phyloP scores from a whole-genome alignment of 2,888 invertebrate species.

The Drosophila setosimentum region DNA sequence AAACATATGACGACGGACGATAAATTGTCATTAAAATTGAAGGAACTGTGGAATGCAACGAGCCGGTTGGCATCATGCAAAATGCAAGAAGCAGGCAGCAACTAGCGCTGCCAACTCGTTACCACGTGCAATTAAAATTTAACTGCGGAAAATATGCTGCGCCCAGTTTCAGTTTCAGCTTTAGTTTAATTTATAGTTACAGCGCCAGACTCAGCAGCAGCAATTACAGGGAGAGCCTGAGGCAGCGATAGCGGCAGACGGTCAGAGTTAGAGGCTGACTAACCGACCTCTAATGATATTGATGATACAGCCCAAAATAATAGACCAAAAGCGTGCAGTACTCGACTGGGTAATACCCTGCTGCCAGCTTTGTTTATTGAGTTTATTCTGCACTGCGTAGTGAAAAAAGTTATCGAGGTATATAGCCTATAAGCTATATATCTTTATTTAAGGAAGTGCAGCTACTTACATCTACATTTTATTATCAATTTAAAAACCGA shows the following conservation, averaged over 20 bases:
- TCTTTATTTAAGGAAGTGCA: not conserved
- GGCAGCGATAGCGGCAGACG: not conserved
- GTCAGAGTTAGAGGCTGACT: constrained; percentile 13
- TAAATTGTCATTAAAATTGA: constrained; percentile 69
- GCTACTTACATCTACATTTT: not conserved
- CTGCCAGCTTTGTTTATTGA: not conserved
- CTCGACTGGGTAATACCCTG: not conserved
- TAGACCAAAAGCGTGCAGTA: not conserved
- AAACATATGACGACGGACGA: constrained; percentile 34
- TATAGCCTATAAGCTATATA: not conserved
- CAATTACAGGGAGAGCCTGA: constrained; percentile 2
- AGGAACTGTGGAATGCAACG: constrained; percentile 11
- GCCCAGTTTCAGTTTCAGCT: constrained; percentile 7
- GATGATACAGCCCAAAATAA: constrained; percentile 2
- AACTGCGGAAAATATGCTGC: constrained; percentile 43
- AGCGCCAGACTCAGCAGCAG: not conserved
- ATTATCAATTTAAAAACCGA: not conserved
- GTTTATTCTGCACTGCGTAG: not conserved
- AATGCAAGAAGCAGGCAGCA: constrained; percentile 10
- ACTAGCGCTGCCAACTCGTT: constrained; percentile 46
- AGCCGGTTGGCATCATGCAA: constrained; percentile 9
- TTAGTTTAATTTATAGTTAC: constrained; percentile 4
- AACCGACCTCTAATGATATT: constrained; percentile 18
- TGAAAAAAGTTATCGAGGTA: not conserved
- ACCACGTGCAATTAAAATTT: constrained; percentile 66